Evolutionary conservation across 2,797 vertebrate genomes (phyloP).

Genomic region (Gallinago stenura): DNA sequence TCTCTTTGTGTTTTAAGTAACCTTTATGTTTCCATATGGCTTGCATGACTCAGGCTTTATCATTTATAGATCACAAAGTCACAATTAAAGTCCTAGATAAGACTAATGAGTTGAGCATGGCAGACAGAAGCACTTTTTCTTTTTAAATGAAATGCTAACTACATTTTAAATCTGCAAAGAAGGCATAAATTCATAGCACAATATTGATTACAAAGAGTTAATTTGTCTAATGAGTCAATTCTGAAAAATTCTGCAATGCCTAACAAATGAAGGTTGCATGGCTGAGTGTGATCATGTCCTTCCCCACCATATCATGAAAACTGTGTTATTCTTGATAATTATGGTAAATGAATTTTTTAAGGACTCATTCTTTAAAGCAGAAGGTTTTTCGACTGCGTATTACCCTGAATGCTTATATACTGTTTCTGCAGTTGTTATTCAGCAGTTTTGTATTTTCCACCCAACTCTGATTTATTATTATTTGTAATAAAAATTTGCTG

Average conservation of each 20-base stretch:
- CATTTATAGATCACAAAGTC: slow-evolving; percentile 19
- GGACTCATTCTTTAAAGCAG: neutral
- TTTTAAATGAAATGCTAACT: neutral
- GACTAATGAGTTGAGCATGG: neutral
- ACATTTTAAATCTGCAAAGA: slow-evolving; percentile 6
- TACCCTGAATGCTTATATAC: neutral
- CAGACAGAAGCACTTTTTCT: neutral
- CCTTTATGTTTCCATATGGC: neutral
- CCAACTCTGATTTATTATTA: neutral
- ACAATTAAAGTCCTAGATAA: neutral
- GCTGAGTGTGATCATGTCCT: neutral
- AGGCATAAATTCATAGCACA: neutral
- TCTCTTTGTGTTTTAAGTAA: neutral
- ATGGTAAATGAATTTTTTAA: neutral
- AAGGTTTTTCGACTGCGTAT: neutral
- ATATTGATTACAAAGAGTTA: slow-evolving; percentile 1
- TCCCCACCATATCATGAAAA: neutral
- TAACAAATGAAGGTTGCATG: neutral
- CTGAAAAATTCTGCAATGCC: neutral
- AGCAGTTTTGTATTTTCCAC: neutral
- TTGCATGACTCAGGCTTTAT: neutral
- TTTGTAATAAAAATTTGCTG: neutral
- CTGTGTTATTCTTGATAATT: neutral
- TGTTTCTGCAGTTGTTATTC: neutral
- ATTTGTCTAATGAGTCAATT: neutral